phyloP scores from a whole-genome alignment of 2,113 vertebrate species.

The Orientallactaga bullata region DNA sequence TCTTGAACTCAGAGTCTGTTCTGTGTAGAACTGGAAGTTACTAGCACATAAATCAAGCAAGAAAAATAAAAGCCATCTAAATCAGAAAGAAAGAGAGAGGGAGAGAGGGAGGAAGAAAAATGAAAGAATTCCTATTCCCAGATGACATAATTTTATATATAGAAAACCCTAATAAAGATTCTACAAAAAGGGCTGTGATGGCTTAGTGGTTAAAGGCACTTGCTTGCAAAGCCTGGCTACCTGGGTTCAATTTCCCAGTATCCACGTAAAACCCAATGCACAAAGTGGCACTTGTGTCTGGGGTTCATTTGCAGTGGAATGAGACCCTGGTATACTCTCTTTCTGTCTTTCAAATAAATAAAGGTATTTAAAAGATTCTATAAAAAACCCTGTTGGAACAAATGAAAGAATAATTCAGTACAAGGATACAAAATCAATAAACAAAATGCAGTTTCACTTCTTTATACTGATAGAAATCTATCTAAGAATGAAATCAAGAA shows the following conservation, averaged over 20 bases:
- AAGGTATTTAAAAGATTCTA: too few species aligned
- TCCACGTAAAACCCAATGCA: too few species aligned
- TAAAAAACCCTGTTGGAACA: not conserved
- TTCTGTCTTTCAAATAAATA: too few species aligned
- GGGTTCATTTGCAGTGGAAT: too few species aligned
- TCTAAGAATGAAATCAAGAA: not conserved
- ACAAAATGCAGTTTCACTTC: not conserved
- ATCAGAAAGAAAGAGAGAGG: not conserved
- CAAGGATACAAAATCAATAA: not conserved
- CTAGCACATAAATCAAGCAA: not conserved
- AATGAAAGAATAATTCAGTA: not conserved
- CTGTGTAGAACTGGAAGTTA: not conserved
- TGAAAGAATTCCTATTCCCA: not conserved
- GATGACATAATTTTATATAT: not conserved
- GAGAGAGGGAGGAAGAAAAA: not conserved
- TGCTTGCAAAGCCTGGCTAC: too few species aligned
- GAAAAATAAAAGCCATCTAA: not conserved
- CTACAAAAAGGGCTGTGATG: not conserved
- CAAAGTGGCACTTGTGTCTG: too few species aligned
- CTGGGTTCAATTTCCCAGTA: too few species aligned
- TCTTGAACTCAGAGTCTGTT: not conserved
- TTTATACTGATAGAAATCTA: not conserved
- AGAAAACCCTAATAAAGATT: not conserved
- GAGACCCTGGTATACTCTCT: too few species aligned
- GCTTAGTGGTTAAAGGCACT: too few species aligned